Conservation (phyloP, 2,888 invertebrate genomes). For the Drepanosiphum platanoidis region DNA sequence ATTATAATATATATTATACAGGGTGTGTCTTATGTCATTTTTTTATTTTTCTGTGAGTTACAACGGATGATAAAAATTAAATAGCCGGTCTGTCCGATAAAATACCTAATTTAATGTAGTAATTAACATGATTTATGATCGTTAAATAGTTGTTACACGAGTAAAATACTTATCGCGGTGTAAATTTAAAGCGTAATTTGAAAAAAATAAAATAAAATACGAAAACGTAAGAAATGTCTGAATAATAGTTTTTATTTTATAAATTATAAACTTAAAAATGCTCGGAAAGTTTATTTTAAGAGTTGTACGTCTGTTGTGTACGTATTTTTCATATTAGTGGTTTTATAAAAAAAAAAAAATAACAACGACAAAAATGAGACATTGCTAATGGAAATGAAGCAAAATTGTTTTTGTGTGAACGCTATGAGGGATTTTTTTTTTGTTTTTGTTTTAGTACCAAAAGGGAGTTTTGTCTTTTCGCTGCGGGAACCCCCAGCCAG, state of each 20-base stretch:
- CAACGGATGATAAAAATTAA: too few relatives aligned
- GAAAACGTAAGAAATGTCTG: neutral
- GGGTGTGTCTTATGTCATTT: too few relatives aligned
- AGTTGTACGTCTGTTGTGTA: neutral
- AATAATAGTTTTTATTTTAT: neutral
- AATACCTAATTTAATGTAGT: too few relatives aligned
- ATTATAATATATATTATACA: too few relatives aligned
- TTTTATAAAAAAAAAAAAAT: conserved; percentile 2
- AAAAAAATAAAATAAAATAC: too few relatives aligned
- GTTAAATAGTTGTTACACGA: too few relatives aligned
- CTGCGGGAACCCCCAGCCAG: conserved; percentile 31
- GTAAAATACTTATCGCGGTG: too few relatives aligned
- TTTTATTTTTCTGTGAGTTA: too few relatives aligned
- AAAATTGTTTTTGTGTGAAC: conserved; percentile 50
- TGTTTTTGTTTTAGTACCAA: conserved; percentile 17
- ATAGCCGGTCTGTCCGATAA: too few relatives aligned
- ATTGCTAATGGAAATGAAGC: conserved; percentile 47
- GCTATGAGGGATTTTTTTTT: conserved; percentile 47
- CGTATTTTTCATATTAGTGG: conserved; percentile 12
- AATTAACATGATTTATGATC: too few relatives aligned
- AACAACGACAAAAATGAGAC: conserved; percentile 19
- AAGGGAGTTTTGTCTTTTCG: conserved; percentile 40
- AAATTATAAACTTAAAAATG: neutral
- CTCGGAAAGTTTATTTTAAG: neutral
- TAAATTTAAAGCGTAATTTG: too few relatives aligned